Conservation (phyloP, 2,797 vertebrate genomes). For the Danio aesculapii region DNA sequence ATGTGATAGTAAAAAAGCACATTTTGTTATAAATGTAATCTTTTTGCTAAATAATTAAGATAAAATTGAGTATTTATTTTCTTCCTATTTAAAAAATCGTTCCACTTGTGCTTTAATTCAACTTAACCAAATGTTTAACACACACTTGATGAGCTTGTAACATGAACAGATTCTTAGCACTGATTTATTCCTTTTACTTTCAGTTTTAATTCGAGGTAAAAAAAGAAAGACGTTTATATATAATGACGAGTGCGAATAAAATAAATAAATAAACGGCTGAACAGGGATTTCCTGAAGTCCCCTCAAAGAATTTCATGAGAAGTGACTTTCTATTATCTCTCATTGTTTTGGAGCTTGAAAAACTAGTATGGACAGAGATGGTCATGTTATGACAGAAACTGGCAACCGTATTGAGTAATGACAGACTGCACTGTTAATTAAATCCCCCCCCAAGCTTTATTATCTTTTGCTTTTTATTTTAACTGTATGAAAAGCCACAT, state of each 20-base stretch:
- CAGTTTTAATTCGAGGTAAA: neutral
- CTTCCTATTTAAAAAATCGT: no score
- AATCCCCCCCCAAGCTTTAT: neutral
- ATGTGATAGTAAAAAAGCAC: no score
- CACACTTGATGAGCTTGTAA: neutral
- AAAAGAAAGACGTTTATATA: no score
- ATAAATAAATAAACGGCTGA: neutral
- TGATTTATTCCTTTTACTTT: neutral
- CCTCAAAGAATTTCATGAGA: neutral
- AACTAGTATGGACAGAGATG: conserved; percentile 53
- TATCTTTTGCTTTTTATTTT: neutral
- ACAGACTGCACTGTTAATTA: neutral
- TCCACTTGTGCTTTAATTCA: no score
- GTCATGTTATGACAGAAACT: conserved; percentile 15
- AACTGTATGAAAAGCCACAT: neutral
- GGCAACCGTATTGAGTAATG: neutral
- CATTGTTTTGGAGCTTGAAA: conserved; percentile 45
- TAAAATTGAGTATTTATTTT: no score
- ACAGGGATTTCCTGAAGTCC: neutral
- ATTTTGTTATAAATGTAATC: no score
- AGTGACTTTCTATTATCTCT: neutral
- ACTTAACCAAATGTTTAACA: neutral
- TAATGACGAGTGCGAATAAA: no score
- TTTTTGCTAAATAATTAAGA: no score
- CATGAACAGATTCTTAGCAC: neutral